phyloP scores from a whole-genome alignment of 2,888 invertebrate genomes.

The Listrodromus nycthemerus region DNA sequence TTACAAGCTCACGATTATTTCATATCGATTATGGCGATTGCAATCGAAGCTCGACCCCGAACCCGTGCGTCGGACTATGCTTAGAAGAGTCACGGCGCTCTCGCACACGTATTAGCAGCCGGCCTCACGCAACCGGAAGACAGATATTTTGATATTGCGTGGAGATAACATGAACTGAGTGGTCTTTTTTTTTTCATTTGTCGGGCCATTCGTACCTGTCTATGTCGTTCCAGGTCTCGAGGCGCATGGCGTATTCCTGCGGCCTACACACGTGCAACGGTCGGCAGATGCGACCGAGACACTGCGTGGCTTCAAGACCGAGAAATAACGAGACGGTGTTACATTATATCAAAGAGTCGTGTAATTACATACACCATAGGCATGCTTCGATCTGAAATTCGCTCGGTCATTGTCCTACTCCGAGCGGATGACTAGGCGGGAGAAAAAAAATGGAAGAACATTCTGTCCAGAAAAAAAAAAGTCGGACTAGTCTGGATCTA shows the following conservation, averaged over 20 bases:
- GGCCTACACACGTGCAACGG: conserved; percentile 26
- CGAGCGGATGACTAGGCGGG: neutral
- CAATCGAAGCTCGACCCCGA: neutral
- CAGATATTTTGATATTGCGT: conserved; percentile 78
- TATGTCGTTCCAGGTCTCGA: conserved; percentile 55
- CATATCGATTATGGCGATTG: conserved; percentile 28
- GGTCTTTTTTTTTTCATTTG: conserved; percentile 21
- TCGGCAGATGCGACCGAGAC: conserved; percentile 74
- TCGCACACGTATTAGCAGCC: conserved; percentile 53
- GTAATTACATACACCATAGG: conserved; percentile 71
- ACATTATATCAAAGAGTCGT: conserved; percentile 82
- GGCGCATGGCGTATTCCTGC: conserved; percentile 47
- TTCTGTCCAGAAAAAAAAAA: neutral
- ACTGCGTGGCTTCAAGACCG: conserved; percentile 16
- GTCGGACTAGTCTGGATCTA: neutral
- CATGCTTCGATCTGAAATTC: conserved; percentile 34
- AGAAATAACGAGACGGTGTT: conserved; percentile 51
- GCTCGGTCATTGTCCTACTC: neutral
- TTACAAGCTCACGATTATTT: conserved; percentile 16
- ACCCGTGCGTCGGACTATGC: neutral
- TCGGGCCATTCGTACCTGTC: conserved; percentile 75
- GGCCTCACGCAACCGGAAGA: conserved; percentile 67
- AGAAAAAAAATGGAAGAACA: conserved; percentile 5
- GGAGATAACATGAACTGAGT: conserved; percentile 73
- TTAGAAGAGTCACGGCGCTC: conserved; percentile 38